These are phyloP conservation scores for Upupa epops DNA, from an alignment of 2,113 vertebrate species.

Conservation along the genomic window DNA sequence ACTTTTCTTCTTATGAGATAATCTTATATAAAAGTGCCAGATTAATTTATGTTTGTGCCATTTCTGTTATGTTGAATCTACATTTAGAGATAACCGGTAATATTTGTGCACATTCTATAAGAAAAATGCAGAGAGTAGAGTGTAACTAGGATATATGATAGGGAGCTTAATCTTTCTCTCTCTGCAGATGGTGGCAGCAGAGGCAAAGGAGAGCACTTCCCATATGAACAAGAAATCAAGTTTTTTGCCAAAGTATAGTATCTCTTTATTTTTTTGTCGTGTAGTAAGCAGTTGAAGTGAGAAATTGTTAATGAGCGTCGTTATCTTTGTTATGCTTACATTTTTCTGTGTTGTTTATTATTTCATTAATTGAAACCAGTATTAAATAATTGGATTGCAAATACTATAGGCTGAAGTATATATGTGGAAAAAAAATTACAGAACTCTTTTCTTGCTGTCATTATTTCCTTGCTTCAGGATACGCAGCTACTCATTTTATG, in stretches of 20 bases:
- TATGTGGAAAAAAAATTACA: background rate
- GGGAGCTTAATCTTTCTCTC: slow-evolving; percentile 44
- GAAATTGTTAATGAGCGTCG: background rate
- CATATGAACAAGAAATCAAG: slow-evolving; percentile 94
- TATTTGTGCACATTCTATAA: background rate
- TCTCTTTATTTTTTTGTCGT: slow-evolving; percentile 30
- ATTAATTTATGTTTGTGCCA: background rate
- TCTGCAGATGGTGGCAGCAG: slow-evolving; percentile 83
- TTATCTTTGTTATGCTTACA: background rate
- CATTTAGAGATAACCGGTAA: background rate
- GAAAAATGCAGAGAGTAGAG: background rate
- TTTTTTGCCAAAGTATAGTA: slow-evolving; percentile 95
- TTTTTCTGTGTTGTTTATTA: background rate
- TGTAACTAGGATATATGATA: background rate
- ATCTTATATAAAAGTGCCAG: background rate
- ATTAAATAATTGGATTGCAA: background rate
- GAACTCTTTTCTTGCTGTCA: background rate
- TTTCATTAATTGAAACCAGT: background rate
- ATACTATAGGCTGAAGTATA: background rate
- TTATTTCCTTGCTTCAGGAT: background rate
- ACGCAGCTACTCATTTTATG: background rate
- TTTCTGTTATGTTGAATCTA: background rate
- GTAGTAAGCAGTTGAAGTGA: background rate
- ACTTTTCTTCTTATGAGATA: background rate
- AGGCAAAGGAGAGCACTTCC: slow-evolving; percentile 85